phyloP scores from a whole-genome alignment of 2,888 invertebrate genomes.

The Ochropleura plecta region DNA sequence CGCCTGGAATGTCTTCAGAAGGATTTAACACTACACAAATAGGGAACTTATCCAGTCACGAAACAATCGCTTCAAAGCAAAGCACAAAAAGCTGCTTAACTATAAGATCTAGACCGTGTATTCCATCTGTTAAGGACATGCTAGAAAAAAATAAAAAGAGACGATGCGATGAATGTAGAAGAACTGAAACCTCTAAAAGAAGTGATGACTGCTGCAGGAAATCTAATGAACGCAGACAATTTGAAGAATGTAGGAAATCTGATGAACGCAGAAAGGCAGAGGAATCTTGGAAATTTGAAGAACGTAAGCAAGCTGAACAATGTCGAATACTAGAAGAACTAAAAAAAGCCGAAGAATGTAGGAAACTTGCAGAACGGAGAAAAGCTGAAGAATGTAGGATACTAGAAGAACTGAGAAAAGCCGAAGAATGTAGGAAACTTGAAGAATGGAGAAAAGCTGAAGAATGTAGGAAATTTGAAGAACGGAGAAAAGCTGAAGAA shows the following conservation, averaged over 20 bases:
- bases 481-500: background rate
- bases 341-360: background rate
- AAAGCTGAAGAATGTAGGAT: constrained; percentile 1
- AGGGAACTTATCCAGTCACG: constrained; percentile 16
- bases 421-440: background rate
- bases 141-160: constrained; percentile 20
- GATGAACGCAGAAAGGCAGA: background rate
- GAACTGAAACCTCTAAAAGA: constrained; percentile 13
- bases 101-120: background rate
- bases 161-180: constrained; percentile 20
- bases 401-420: background rate
- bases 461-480: background rate
- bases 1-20: background rate
- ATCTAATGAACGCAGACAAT: constrained; percentile 8
- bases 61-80: constrained; percentile 8
- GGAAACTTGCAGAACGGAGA: background rate
- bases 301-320: constrained; percentile 4
- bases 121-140: background rate
- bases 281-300: background rate
- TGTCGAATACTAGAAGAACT: background rate
- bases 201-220: background rate
- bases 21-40: constrained; percentile 19
- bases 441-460: background rate
- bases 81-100: constrained; percentile 9
- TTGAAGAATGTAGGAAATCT: constrained; percentile 1